Conservation (phyloP, 2,797 vertebrate genomes). For the Sylvilagus floridanus region DNA sequence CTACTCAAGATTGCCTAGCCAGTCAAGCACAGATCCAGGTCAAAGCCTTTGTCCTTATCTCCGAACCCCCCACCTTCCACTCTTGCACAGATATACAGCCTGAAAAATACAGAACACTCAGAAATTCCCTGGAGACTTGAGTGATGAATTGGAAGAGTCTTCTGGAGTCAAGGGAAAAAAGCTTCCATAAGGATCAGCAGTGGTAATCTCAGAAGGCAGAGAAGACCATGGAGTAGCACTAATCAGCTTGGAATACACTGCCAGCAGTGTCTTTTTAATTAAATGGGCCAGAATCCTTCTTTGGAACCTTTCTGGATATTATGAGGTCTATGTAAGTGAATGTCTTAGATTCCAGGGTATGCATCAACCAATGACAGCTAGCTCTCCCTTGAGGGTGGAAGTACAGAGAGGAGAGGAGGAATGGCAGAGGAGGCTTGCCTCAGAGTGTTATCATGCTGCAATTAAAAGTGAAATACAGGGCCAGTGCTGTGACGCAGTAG, state of each 20-base stretch:
- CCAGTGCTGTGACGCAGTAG: too few species aligned
- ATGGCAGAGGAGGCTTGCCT: background rate
- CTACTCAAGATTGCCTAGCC: background rate
- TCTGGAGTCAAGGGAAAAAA: background rate
- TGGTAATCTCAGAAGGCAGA: background rate
- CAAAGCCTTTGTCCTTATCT: background rate
- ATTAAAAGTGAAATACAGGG: background rate
- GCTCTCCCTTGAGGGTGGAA: background rate
- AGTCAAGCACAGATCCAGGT: background rate
- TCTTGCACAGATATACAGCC: background rate
- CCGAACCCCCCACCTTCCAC: background rate
- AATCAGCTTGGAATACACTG: slow-evolving; percentile 24
- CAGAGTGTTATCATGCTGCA: background rate
- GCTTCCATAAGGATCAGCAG: background rate
- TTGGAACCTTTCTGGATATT: slow-evolving; percentile 20
- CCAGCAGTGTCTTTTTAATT: slow-evolving; percentile 39
- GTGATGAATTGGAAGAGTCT: background rate
- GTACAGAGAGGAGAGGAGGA: background rate
- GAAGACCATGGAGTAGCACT: background rate
- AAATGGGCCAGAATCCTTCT: slow-evolving; percentile 13
- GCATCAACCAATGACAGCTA: background rate
- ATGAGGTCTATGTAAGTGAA: slow-evolving; percentile 19
- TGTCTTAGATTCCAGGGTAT: background rate
- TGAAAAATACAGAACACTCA: background rate
- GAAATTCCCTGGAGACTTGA: background rate